These are phyloP conservation scores for Euzophera pinguis DNA, from an alignment of 2,888 invertebrate species.

Conservation along the genomic window DNA sequence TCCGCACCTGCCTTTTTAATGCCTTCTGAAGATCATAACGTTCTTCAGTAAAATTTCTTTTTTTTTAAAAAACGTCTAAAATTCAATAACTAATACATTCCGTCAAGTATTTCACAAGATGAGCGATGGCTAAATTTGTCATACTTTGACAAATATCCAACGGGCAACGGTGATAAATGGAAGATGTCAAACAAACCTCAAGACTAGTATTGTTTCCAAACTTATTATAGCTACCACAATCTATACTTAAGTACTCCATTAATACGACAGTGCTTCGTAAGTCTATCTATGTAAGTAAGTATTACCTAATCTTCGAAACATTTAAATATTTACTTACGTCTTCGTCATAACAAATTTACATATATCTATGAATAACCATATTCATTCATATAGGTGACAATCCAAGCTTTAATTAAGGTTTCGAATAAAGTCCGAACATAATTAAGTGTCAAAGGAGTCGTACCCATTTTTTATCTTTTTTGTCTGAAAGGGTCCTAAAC, in stretches of 20 bases:
- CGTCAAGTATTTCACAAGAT: neutral
- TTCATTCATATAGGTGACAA: too few relatives aligned
- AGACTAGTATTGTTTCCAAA: neutral
- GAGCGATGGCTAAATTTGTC: conserved; percentile 10
- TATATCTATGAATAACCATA: too few relatives aligned
- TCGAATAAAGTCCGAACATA: neutral
- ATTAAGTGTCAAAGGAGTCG: neutral
- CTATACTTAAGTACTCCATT: too few relatives aligned
- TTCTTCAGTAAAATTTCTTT: neutral
- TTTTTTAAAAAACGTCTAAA: neutral
- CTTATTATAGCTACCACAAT: neutral
- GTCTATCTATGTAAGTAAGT: too few relatives aligned
- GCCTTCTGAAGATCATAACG: too few relatives aligned
- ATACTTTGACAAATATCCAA: conserved; percentile 6
- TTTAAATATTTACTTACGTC: too few relatives aligned
- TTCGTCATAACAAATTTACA: too few relatives aligned
- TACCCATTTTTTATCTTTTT: neutral
- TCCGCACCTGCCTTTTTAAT: too few relatives aligned
- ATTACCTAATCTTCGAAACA: too few relatives aligned
- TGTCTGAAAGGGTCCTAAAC: neutral
- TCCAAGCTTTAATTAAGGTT: neutral
- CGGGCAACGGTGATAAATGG: conserved; percentile 7
- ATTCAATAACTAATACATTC: neutral
- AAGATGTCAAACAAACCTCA: conserved; percentile 1
- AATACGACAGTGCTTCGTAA: too few relatives aligned